These are phyloP conservation scores for Luperina testacea DNA, from an alignment of 2,888 invertebrate genomes.

Conservation along the genomic window DNA sequence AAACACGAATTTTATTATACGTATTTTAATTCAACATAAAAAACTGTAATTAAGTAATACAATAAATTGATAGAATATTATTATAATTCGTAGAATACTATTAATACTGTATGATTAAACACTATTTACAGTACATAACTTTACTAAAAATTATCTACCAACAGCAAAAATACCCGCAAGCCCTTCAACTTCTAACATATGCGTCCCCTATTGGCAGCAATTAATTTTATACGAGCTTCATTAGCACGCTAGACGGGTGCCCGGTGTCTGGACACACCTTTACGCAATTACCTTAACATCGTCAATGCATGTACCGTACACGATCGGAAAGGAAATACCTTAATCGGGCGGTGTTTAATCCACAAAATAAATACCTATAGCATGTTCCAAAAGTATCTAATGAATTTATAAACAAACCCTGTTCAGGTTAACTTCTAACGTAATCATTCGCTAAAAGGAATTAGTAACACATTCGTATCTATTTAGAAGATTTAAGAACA, in stretches of 20 bases:
- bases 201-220: conserved; percentile 31
- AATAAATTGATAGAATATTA: no score
- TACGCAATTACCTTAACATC: conserved; percentile 43
- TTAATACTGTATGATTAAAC: no score
- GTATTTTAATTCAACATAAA: not conserved
- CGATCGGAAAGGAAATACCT: not conserved
- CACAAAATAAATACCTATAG: not conserved
- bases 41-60: no score
- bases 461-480: not conserved
- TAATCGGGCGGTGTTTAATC: not conserved
- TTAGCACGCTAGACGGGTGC: conserved; percentile 35
- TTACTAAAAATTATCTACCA: not conserved
- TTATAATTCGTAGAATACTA: no score
- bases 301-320: conserved; percentile 17
- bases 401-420: not conserved
- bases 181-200: not conserved
- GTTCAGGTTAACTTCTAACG: not conserved
- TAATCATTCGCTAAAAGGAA: not conserved
- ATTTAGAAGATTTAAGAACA: not conserved
- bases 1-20: not conserved
- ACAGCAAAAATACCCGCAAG: conserved; percentile 14
- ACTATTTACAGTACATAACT: no score
- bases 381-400: not conserved
- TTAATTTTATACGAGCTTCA: conserved; percentile 38
- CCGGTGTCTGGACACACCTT: conserved; percentile 43